Evolutionary conservation across 2,113 vertebrate genomes (phyloP).

Genomic region (Aspidoscelis tigris): DNA sequence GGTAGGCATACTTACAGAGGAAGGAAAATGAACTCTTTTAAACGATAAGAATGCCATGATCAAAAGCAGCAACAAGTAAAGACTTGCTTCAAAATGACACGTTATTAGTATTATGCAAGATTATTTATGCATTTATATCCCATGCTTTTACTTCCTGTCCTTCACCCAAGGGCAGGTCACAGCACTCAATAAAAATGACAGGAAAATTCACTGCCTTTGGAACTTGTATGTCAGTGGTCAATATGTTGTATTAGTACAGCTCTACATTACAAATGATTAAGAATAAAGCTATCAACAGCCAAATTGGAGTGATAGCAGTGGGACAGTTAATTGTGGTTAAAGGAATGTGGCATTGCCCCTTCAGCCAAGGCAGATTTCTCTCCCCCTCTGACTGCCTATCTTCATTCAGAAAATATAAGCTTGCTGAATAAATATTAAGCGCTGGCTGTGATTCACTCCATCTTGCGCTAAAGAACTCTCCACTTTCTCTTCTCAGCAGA

Average conservation of each 20-base stretch:
- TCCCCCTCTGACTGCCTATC: no score
- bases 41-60: slow-evolving; percentile 29
- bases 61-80: slow-evolving; percentile 12
- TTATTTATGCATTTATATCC: no score
- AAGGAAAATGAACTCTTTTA: slow-evolving; percentile 59
- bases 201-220: neutral
- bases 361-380: no score
- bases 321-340: neutral
- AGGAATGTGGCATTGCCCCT: neutral
- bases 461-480: no score
- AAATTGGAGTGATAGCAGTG: neutral
- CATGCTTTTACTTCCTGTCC: no score
- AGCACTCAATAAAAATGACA: neutral
- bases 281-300: neutral
- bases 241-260: neutral
- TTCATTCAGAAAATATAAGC: no score
- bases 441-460: no score
- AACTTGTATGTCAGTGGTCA: neutral
- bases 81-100: neutral
- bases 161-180: no score
- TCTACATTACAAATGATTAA: neutral
- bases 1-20: slow-evolving; percentile 51
- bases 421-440: no score
- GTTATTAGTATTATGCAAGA: neutral
- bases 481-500: no score